Evolutionary conservation across 2,113 vertebrate genomes (phyloP).

Genomic region (Hyperopisus bebe): DNA sequence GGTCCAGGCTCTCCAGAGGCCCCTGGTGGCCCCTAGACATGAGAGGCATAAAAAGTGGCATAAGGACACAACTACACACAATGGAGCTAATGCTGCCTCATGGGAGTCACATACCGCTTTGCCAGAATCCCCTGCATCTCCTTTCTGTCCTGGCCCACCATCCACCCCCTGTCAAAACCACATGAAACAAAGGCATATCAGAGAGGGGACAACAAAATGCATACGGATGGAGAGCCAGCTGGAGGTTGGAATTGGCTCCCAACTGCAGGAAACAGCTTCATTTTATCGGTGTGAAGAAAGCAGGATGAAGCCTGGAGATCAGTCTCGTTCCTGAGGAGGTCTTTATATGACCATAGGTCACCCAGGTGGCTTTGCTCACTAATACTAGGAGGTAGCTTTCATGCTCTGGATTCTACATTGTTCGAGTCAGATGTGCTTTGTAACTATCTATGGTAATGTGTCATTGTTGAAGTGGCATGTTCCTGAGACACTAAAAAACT

Average conservation of each 20-base stretch:
- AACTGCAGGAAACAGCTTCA: not conserved
- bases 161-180: slow-evolving; percentile 65
- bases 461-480: not conserved
- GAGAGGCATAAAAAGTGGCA: slow-evolving; percentile 11
- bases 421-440: not conserved
- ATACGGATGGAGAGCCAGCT: not conserved
- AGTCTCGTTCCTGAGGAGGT: not conserved
- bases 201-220: not conserved
- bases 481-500: not conserved
- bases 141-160: slow-evolving; percentile 71
- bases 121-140: slow-evolving; percentile 74
- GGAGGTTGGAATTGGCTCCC: not conserved
- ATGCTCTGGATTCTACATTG: not conserved
- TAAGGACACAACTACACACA: not conserved
- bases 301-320: not conserved
- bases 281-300: not conserved
- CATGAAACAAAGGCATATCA: slow-evolving; percentile 10
- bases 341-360: not conserved
- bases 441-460: not conserved
- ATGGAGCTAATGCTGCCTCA: not conserved
- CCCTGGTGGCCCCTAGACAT: slow-evolving; percentile 70
- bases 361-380: not conserved
- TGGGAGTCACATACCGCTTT: slow-evolving; percentile 55
- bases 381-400: not conserved
- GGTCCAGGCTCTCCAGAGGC: slow-evolving; percentile 82